phyloP scores from a whole-genome alignment of 2,113 vertebrate genomes.

The Oxyura jamaicensis region DNA sequence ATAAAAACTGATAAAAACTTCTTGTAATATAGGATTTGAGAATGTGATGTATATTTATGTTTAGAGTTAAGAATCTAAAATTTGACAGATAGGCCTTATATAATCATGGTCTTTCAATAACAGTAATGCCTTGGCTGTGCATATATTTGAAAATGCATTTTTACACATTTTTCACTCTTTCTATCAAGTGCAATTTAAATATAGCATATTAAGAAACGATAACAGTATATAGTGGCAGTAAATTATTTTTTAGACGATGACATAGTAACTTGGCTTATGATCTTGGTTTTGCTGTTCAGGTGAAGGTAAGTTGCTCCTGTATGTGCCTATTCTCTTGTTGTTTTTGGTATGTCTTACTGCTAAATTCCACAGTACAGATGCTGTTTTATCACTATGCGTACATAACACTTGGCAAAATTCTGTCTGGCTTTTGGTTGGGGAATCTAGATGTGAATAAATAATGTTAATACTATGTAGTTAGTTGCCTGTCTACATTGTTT shows the following conservation, averaged over 20 bases:
- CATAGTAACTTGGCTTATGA: not conserved
- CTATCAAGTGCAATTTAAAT: not conserved
- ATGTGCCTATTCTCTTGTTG: not conserved
- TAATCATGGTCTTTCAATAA: not conserved
- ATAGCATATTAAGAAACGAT: not conserved
- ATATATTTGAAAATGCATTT: not conserved
- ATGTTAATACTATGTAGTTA: not conserved
- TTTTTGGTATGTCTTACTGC: not conserved
- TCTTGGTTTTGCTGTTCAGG: not conserved
- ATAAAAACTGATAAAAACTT: not conserved
- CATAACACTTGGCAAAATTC: not conserved
- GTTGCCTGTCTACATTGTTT: not conserved
- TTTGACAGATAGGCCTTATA: not conserved
- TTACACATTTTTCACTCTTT: not conserved
- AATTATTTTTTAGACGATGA: not conserved
- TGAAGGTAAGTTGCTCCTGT: not conserved
- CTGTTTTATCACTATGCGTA: not conserved
- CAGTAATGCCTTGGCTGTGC: not conserved
- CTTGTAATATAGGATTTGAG: not conserved
- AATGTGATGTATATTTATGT: not conserved
- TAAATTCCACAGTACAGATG: not conserved
- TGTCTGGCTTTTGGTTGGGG: not conserved
- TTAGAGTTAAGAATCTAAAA: not conserved
- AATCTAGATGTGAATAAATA: constrained; percentile 5
- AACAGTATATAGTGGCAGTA: not conserved